These are phyloP conservation scores for Pithys albifrons DNA, from an alignment of 2,113 vertebrate genomes.

Conservation along the genomic window DNA sequence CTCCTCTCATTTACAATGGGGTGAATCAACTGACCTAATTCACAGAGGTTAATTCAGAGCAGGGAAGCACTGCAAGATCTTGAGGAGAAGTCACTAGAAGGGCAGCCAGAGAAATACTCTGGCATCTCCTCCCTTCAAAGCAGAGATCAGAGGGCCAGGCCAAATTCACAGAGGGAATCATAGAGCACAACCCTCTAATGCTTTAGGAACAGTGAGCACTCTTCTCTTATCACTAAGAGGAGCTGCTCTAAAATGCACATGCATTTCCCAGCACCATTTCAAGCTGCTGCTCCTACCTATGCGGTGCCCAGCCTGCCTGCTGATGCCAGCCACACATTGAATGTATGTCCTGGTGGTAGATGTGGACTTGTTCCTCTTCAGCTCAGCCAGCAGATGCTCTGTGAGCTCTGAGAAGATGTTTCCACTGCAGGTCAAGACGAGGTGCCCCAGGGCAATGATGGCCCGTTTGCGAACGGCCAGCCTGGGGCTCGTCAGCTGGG, in stretches of 20 bases:
- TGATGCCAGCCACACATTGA: constrained; percentile 90
- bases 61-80: background rate
- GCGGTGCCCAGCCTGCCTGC: constrained; percentile 90
- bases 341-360: constrained; percentile 88
- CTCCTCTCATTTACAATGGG: background rate
- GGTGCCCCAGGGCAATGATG: constrained; percentile 88
- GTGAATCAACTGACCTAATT: background rate
- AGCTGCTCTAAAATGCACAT: background rate
- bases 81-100: background rate
- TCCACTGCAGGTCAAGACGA: constrained; percentile 87
- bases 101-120: background rate
- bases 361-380: constrained; percentile 75
- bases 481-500: constrained; percentile 89
- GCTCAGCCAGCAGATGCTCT: constrained; percentile 83
- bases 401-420: constrained; percentile 89
- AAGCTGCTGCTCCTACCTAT: constrained; percentile 77
- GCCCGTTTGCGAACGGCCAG: constrained; percentile 92
- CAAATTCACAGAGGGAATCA: background rate
- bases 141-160: background rate
- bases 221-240: background rate
- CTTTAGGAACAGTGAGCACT: background rate
- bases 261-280: background rate
- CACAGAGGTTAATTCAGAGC: background rate
- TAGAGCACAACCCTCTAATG: background rate
- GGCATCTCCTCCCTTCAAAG: background rate